A percentile compares a stretch with the other conserved stretches of the same genome.
phyloP scores from a whole-genome alignment of 1,140 invertebrate species.

The Brachionus rotundiformis region DNA sequence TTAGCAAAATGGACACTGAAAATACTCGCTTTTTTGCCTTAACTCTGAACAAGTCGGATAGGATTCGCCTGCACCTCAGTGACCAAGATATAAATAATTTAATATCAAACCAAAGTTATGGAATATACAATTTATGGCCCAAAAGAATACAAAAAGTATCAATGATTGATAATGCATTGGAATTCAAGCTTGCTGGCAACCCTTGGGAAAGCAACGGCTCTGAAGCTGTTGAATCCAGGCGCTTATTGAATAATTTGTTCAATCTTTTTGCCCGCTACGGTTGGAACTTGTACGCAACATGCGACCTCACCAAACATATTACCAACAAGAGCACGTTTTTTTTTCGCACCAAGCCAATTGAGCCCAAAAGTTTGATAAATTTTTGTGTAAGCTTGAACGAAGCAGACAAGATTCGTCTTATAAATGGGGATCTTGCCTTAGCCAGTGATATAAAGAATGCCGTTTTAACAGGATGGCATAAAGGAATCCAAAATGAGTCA shows the following conservation, averaged over 20 bases:
- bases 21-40: not conserved
- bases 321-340: constrained; percentile 36
- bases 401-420: constrained; percentile 15
- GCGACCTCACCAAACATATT: not conserved
- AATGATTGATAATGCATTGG: not conserved
- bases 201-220: not conserved
- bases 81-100: not conserved
- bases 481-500: not conserved
- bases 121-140: not conserved
- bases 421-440: not conserved
- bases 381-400: constrained; percentile 34
- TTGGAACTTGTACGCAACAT: constrained; percentile 31
- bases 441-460: not conserved
- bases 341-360: constrained; percentile 13
- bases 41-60: not conserved
- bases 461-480: not conserved
- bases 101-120: not conserved
- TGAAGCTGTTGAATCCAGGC: constrained; percentile 24
- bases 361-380: not conserved
- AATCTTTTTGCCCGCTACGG: constrained; percentile 22
- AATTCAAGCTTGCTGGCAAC: constrained; percentile 26
- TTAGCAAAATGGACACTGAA: not conserved
- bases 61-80: not conserved
- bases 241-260: constrained; percentile 18
- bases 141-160: not conserved